A percentile compares a stretch with the other conserved stretches of the same genome.
Conservation (phyloP, 1,140 invertebrate species). For the Trichoplusia ni region DNA sequence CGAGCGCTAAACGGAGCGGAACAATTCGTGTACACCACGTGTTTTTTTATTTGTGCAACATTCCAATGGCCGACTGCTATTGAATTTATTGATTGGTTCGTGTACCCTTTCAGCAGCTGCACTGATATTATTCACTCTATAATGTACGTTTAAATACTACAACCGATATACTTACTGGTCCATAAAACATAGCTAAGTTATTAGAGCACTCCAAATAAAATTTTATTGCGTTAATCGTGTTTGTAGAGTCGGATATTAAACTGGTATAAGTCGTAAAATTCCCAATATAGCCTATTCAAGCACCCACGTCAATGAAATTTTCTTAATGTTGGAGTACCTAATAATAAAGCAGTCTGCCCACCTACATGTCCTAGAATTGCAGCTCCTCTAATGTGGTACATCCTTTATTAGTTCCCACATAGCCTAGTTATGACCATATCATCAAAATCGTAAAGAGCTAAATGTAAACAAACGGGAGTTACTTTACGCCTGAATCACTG, state of each 20-base stretch:
- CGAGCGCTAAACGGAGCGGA: slow-evolving; percentile 72
- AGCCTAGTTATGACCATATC: neutral
- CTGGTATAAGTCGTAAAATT: slow-evolving; percentile 12
- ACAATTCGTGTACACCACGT: slow-evolving; percentile 75
- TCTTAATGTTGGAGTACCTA: slow-evolving; percentile 33
- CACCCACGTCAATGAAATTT: slow-evolving; percentile 36
- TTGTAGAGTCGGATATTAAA: too few relatives aligned
- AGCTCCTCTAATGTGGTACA: neutral
- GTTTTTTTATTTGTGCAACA: slow-evolving; percentile 74
- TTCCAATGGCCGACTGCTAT: slow-evolving; percentile 56
- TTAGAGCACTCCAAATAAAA: too few relatives aligned
- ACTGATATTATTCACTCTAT: neutral
- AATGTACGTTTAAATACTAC: neutral
- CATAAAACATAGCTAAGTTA: too few relatives aligned
- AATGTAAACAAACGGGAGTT: neutral
- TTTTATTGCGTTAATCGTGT: too few relatives aligned
- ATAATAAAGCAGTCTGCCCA: slow-evolving; percentile 33
- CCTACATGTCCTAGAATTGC: slow-evolving; percentile 45
- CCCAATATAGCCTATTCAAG: slow-evolving; percentile 33
- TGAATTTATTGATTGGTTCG: slow-evolving; percentile 51
- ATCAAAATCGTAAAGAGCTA: neutral
- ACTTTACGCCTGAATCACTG: neutral
- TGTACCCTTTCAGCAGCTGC: slow-evolving; percentile 38
- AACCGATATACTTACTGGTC: too few relatives aligned
- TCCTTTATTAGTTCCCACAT: neutral